A percentile compares a stretch with the other conserved stretches of the same genome.
These are phyloP conservation scores for Ephialtes manifestator DNA, from an alignment of 2,888 invertebrate species.

Conservation along the genomic window DNA sequence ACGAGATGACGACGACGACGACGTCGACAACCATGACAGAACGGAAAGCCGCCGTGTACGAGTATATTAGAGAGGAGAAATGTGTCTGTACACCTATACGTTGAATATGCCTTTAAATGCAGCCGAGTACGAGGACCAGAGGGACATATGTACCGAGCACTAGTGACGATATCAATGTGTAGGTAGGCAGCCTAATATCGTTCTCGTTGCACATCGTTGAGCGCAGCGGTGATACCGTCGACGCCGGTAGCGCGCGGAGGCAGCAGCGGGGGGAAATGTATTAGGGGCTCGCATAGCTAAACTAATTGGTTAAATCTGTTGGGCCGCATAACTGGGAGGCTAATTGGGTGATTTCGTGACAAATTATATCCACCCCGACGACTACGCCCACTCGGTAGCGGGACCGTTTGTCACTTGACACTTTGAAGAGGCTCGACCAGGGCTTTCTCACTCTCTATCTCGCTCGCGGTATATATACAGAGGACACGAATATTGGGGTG, in stretches of 20 bases:
- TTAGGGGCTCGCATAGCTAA: conserved; percentile 85
- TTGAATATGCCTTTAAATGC: neutral
- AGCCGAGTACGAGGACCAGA: neutral
- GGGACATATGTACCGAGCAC: conserved; percentile 32
- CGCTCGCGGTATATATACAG: conserved; percentile 13
- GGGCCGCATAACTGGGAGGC: conserved; percentile 86
- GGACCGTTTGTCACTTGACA: conserved; percentile 86
- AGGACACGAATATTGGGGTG: conserved; percentile 57
- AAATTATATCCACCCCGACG: conserved; percentile 85
- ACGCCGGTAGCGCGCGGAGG: conserved; percentile 65
- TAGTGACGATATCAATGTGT: conserved; percentile 41
- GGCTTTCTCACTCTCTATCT: conserved; percentile 7
- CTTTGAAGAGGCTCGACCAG: conserved; percentile 77
- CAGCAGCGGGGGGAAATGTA: conserved; percentile 83
- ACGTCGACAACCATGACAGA: neutral
- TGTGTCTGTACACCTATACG: conserved; percentile 8
- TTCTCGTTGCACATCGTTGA: conserved; percentile 69
- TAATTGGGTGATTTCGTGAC: conserved; percentile 86
- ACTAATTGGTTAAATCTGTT: conserved; percentile 86
- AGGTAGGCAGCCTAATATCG: conserved; percentile 71
- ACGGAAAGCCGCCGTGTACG: neutral
- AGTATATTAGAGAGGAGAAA: conserved; percentile 5
- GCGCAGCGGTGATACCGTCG: conserved; percentile 40
- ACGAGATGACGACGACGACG: conserved; percentile 8
- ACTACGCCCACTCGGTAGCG: conserved; percentile 84